Evolutionary conservation across 2,797 vertebrate species (phyloP).

Genomic region (Mus minutoides): DNA sequence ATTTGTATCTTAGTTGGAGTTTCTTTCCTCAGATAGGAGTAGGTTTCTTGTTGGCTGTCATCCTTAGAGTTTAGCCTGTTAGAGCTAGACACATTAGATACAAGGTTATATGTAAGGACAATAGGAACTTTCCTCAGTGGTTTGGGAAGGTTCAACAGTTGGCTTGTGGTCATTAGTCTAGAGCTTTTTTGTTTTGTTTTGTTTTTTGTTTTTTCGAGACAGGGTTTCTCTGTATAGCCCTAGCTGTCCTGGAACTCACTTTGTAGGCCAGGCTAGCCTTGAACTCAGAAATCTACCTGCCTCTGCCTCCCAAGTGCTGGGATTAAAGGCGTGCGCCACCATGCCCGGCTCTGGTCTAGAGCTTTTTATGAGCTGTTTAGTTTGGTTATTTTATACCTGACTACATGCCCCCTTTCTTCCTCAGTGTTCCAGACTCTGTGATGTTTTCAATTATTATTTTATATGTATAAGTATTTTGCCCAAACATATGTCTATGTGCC

Average conservation of each 20-base stretch:
- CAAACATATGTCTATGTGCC: neutral
- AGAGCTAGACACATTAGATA: neutral
- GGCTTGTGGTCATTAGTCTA: neutral
- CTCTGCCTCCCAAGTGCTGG: no score
- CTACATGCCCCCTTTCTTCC: neutral
- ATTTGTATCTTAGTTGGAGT: neutral
- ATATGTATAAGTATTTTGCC: neutral
- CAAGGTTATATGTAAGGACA: neutral
- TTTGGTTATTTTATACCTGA: neutral
- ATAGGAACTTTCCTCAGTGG: neutral
- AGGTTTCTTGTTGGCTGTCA: neutral
- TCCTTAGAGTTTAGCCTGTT: neutral
- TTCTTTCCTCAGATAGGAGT: neutral
- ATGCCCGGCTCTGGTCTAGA: neutral
- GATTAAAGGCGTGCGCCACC: no score
- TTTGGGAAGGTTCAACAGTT: neutral
- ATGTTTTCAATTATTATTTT: neutral
- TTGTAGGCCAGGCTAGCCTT: no score
- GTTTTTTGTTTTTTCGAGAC: no score
- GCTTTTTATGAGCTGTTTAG: neutral
- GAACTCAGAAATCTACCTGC: no score
- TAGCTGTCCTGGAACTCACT: no score
- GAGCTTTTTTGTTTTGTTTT: neutral
- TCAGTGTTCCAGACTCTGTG: neutral
- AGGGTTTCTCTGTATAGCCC: no score